phyloP scores from a whole-genome alignment of 2,888 invertebrate genomes.

The Drosophila ezoana region DNA sequence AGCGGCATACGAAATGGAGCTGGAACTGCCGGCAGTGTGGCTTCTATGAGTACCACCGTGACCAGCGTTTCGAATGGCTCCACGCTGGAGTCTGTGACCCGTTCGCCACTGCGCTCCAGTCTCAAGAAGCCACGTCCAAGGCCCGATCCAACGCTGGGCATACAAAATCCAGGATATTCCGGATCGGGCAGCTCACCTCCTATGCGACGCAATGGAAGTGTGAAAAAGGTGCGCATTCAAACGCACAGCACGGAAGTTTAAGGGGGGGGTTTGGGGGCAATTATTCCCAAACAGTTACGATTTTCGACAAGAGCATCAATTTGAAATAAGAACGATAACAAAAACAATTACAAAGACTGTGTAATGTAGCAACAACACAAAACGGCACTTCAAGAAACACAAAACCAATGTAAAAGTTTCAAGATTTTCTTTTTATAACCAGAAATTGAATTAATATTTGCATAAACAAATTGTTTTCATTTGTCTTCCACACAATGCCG shows the following conservation, averaged over 20 bases:
- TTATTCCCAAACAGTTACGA: slow-evolving; percentile 16
- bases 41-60: slow-evolving; percentile 90
- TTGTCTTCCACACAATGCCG: slow-evolving; percentile 70
- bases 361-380: slow-evolving; percentile 72
- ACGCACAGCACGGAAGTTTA: slow-evolving; percentile 96
- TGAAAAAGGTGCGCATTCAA: slow-evolving; percentile 96
- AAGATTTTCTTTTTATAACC: slow-evolving; percentile 13
- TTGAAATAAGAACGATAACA: slow-evolving; percentile 46
- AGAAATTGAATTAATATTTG: slow-evolving; percentile 37
- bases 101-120: slow-evolving; percentile 91
- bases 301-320: slow-evolving; percentile 28
- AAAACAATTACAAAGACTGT: slow-evolving; percentile 67
- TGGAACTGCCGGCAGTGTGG: slow-evolving; percentile 87
- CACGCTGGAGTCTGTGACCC: slow-evolving; percentile 85
- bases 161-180: slow-evolving; percentile 91
- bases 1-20: slow-evolving; percentile 87
- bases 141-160: slow-evolving; percentile 89
- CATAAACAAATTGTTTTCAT: slow-evolving; percentile 61
- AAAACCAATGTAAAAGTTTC: slow-evolving; percentile 31
- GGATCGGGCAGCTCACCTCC: slow-evolving; percentile 93
- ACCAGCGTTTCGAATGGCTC: slow-evolving; percentile 87
- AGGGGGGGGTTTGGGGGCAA: slow-evolving; percentile 34
- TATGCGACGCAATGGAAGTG: slow-evolving; percentile 92
- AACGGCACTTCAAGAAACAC: slow-evolving; percentile 43
- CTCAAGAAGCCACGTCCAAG: slow-evolving; percentile 90